These are phyloP conservation scores for Megatriorchis doriae DNA, from an alignment of 2,113 vertebrate genomes.

Conservation along the genomic window DNA sequence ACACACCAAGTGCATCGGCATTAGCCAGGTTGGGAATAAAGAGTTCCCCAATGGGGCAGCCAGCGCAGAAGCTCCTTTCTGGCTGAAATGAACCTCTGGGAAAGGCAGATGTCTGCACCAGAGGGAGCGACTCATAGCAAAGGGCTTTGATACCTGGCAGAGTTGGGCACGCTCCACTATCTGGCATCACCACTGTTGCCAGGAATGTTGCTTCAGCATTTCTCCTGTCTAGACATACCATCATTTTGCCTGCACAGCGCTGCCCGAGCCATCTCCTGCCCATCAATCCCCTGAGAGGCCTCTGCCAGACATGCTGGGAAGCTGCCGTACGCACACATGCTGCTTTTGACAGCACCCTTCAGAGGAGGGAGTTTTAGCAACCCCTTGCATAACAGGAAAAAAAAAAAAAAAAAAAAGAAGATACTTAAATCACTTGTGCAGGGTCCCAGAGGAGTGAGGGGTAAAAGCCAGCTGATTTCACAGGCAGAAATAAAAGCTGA, in stretches of 20 bases:
- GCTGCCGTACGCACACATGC: accelerated
- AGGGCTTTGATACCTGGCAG: not conserved
- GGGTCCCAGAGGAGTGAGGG: not conserved
- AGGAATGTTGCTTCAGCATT: conserved; percentile 29
- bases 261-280: not conserved
- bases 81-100: accelerated
- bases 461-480: not conserved
- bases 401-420: not conserved
- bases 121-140: accelerated
- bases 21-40: not conserved
- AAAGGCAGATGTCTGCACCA: not conserved
- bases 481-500: not conserved
- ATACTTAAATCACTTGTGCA: not conserved
- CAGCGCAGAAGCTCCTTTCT: not conserved
- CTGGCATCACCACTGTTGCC: not conserved
- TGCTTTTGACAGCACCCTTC: not conserved
- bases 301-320: not conserved
- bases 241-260: not conserved
- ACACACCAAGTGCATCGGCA: not conserved
- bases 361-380: not conserved
- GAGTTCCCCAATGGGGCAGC: not conserved
- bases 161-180: not conserved
- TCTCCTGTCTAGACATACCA: conserved; percentile 34
- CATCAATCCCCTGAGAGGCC: not conserved
- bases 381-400: not conserved